Base-by-base conservation (phyloP, 2,797 vertebrate species). In the Moxostoma hubbsi region DNA sequence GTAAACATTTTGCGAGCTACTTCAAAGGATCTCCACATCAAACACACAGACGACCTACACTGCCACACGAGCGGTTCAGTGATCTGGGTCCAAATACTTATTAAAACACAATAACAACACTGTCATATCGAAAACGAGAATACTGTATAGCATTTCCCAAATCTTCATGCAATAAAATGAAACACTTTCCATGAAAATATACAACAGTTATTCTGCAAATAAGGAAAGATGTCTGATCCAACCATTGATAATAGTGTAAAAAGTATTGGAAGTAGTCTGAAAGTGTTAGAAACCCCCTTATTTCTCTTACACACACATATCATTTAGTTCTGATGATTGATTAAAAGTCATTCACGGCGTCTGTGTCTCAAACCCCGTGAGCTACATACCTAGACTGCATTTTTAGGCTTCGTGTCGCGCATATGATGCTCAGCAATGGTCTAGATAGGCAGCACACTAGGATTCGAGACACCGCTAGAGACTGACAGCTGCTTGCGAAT, bases 21-120 rank as follows among this genome's bases (percentile, higher is more conserved):
- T 57, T 79, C 77, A 36, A 36, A 36, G 36, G 36, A 36, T 36
- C 65, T 45, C 59, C 64, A 74, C 75, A 79, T 73, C 75, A 77
- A 79, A 77, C 75, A 75, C 16, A 74, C 79, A 62, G 72, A 47
- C 72, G 79, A 81, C 79, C 79, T 62, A 78, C 81, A 69, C 68
- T 73, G 68, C 45, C 53, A 64, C n/a, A 58, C 36, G 6, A 67
- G 16, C 36, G 36, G 36, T 36, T 36, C 36, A 36, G 36, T 36
- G 36, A 36, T 50, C 13, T 15, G 9, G 24, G 5, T 13, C 12
- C 55, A 53, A 51, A 69, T 49, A 61, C 24, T 7, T 5, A 50
- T 57, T 45, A 24, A n/a, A 75, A 55, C 45, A 43, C 55, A 53
- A 54, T 18, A 65, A 53, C 16, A 67, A n/a, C 16, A 57, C 12